Base-by-base conservation (phyloP, 2,113 vertebrate genomes). In the Eurystomus gularis region DNA sequence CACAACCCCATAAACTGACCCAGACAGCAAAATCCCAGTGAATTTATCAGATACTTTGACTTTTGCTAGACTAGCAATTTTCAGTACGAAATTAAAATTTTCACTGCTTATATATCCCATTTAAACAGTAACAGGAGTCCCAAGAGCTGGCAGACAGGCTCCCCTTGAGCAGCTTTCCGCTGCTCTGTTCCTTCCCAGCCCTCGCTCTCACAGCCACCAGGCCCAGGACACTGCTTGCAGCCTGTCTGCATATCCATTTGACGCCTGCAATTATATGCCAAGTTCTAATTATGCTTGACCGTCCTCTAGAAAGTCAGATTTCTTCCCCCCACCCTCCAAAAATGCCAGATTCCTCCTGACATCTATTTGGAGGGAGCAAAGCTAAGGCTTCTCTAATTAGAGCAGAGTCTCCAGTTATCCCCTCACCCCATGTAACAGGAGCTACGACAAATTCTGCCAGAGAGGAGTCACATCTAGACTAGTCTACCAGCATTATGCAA, bases 401-500 rank as follows among this genome's bases (percentile, higher is more conserved):
- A 79, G 52, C n/a, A 2, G 26, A 66, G 26, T 64, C 90, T 94
- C 69, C 60, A 52, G 60, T 25, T 93, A 87, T 81, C 35, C 35
- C 42, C 86, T 93, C 60, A 75, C 86, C 86, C 60, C 4, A 1
- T 48, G 6, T 1, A 44, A 17, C 12, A 4, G 51, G 55, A 77
- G 29, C 3, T 6, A 51, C 55, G 85, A 31, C 37, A 62, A 35
- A 21, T 61, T 68, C 70, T 92, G 88, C 86, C 90, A 64, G 65
- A 65, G 80, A 75, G 33, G 42, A 90, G 69, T 86, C 86, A 82
- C 31, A 75, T 92, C 93, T 60, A 95, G 93, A 91, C 91, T 35
- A 42, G 91, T 89, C 96, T 94, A 86, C 86, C 86, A 84, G 62
- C 88, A 82, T 93, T 72, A 86, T 19, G 37, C 86, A 87, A 48